Evolutionary conservation across 2,888 invertebrate genomes (phyloP).

Genomic region (Congeria kusceri): DNA sequence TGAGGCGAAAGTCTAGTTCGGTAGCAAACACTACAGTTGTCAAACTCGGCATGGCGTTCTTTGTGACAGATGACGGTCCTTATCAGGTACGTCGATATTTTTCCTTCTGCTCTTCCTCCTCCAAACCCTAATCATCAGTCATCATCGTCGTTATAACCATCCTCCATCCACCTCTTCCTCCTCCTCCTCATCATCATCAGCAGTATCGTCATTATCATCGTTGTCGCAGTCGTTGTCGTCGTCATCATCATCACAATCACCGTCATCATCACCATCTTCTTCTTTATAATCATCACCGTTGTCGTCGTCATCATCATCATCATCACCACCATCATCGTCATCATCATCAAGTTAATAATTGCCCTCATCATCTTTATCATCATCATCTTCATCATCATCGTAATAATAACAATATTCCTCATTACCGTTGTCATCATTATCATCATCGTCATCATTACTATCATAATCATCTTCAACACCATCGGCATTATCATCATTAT

Average conservation of each 20-base stretch:
- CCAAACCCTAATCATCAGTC: background rate
- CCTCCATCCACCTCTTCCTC: no score
- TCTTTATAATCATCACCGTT: background rate
- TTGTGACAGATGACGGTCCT: constrained; percentile 28
- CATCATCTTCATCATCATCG: constrained; percentile 16
- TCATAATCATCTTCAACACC: background rate
- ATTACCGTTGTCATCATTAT: background rate
- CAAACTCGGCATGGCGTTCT: constrained; percentile 45
- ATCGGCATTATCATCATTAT: background rate
- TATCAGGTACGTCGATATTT: constrained; percentile 29
- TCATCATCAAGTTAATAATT: background rate
- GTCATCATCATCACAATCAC: constrained; percentile 3
- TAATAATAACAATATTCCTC: background rate
- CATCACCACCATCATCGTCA: constrained; percentile 7
- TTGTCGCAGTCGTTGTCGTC: background rate
- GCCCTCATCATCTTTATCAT: constrained; percentile 2
- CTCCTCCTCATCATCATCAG: no score
- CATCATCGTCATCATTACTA: background rate
- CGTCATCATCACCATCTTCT: constrained; percentile 5
- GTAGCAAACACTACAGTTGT: constrained; percentile 28
- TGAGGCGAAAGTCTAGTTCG: constrained; percentile 2
- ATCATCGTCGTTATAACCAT: no score
- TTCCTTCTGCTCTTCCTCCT: background rate
- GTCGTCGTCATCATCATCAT: constrained; percentile 2
- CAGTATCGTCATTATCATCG: no score